phyloP scores from a whole-genome alignment of 2,113 vertebrate genomes.

The Orientallactaga bullata region DNA sequence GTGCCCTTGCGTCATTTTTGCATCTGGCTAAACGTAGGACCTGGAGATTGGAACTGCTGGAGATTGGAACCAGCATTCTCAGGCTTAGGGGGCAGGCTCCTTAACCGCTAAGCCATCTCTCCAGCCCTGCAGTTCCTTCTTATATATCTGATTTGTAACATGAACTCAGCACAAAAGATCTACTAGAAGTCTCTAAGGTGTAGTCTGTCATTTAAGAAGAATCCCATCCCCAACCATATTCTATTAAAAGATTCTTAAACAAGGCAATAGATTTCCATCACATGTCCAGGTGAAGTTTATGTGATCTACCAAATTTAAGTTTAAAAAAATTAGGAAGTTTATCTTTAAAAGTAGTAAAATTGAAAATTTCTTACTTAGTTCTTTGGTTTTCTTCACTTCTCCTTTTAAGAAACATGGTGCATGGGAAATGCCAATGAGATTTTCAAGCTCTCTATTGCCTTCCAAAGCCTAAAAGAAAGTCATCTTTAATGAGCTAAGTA shows the following conservation, averaged over 20 bases:
- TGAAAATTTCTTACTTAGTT: constrained; percentile 87
- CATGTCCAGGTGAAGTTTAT: background rate
- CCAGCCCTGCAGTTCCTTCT: background rate
- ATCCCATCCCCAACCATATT: background rate
- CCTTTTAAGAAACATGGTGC: constrained; percentile 78
- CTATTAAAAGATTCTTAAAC: constrained; percentile 10
- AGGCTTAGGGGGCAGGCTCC: too few species aligned
- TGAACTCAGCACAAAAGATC: background rate
- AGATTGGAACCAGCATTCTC: too few species aligned
- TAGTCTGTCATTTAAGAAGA: constrained; percentile 19
- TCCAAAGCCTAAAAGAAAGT: constrained; percentile 90
- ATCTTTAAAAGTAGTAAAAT: background rate
- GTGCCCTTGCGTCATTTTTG: too few species aligned
- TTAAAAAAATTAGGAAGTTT: background rate
- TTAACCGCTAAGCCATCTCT: too few species aligned
- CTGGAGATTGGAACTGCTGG: too few species aligned
- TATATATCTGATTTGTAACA: background rate
- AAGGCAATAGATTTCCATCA: background rate
- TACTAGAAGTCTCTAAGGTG: background rate
- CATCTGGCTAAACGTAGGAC: too few species aligned
- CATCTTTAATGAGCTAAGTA: constrained; percentile 12
- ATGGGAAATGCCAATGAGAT: constrained; percentile 75
- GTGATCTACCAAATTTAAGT: constrained; percentile 19
- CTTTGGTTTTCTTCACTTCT: constrained; percentile 87
- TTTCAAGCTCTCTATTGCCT: constrained; percentile 93